Conservation (phyloP, 2,113 vertebrate species). For the Hylia prasina region DNA sequence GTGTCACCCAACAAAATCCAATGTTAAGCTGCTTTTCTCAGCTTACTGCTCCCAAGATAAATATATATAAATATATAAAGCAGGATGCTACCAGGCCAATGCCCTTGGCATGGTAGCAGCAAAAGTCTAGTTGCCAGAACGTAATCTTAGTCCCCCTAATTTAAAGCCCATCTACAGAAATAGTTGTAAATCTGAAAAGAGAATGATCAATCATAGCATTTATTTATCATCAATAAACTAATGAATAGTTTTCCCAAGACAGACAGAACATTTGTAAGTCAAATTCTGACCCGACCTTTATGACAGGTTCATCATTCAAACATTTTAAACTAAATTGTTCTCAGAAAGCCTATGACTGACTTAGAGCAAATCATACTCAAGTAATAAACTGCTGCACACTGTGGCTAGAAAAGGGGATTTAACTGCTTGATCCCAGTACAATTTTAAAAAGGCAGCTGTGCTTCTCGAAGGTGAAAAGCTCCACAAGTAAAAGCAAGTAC, state of each 20-base stretch:
- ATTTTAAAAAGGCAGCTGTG: neutral
- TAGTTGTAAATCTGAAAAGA: neutral
- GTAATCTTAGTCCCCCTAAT: neutral
- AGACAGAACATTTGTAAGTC: neutral
- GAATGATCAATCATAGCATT: neutral
- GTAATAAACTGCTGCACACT: neutral
- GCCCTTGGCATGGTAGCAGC: neutral
- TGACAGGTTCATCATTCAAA: neutral
- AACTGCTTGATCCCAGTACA: neutral
- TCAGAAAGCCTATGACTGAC: neutral
- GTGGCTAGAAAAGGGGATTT: neutral
- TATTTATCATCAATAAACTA: neutral
- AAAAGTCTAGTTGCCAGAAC: neutral
- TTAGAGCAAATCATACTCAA: neutral
- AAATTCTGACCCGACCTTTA: rapidly evolving
- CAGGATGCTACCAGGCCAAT: neutral
- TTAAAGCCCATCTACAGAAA: neutral
- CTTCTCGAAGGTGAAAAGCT: neutral
- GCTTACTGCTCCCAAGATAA: neutral
- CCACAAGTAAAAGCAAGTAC: neutral
- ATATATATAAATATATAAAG: neutral
- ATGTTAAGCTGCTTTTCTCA: neutral
- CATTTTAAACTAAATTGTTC: neutral
- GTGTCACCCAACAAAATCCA: neutral
- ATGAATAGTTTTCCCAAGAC: neutral